Evolutionary conservation across 64 coral and sea anemone genomes (phyloP).

Genomic region (Actinia equina): DNA sequence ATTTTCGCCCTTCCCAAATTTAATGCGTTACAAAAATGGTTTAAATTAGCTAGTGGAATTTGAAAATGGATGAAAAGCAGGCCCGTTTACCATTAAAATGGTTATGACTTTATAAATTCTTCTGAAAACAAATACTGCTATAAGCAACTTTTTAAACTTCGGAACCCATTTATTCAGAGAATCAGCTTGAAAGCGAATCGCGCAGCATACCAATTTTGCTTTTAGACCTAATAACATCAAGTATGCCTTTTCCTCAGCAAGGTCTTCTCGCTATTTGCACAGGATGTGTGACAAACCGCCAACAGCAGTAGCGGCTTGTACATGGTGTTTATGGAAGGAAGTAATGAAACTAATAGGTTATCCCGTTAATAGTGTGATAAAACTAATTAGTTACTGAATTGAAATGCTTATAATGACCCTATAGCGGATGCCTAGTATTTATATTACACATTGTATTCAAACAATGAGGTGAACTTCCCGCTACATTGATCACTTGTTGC

Average conservation of each 20-base stretch:
- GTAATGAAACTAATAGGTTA: neutral
- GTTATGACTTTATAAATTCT: too few relatives aligned
- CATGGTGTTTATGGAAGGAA: neutral
- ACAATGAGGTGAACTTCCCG: neutral
- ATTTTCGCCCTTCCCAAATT: neutral
- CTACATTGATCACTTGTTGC: neutral
- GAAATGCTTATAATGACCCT: neutral
- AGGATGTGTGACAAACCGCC: neutral
- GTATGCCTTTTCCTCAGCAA: neutral
- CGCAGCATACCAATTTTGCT: too few relatives aligned
- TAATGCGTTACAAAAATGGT: neutral
- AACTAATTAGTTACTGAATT: neutral
- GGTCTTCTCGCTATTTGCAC: neutral
- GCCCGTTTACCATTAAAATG: too few relatives aligned
- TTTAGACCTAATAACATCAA: neutral
- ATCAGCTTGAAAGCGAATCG: too few relatives aligned
- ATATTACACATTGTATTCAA: neutral
- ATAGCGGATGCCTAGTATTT: neutral
- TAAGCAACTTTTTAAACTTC: too few relatives aligned
- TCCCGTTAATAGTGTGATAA: conserved; percentile 3
- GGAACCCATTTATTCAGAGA: too few relatives aligned
- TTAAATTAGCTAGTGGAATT: neutral
- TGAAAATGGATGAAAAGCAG: neutral
- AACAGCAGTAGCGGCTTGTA: neutral
- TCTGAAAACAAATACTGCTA: too few relatives aligned